Conservation (phyloP, 2,888 invertebrate genomes). For the Cotesia congregata region DNA sequence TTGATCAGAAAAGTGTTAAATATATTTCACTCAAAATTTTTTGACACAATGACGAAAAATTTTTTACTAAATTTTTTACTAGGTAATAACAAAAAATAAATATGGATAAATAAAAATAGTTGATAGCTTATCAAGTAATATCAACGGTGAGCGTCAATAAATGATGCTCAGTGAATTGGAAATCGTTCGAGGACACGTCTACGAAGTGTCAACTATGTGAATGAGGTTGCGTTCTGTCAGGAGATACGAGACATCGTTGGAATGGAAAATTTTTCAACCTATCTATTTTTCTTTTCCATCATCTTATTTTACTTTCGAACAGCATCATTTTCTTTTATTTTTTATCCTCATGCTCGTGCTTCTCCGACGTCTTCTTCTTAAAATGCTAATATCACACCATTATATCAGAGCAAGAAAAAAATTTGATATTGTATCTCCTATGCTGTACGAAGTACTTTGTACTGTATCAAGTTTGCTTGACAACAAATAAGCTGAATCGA, state of each 20-base stretch:
- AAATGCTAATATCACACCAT: neutral
- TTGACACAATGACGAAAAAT: no score
- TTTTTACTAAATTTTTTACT: no score
- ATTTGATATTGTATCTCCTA: conserved; percentile 17
- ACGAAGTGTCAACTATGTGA: conserved; percentile 5
- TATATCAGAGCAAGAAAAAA: neutral
- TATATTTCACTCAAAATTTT: no score
- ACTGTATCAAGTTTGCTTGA: neutral
- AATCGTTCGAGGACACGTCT: conserved; percentile 21
- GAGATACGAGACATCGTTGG: conserved; percentile 8
- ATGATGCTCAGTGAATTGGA: conserved; percentile 9
- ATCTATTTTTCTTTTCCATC: neutral
- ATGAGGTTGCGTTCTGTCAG: conserved; percentile 12
- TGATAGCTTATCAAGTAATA: neutral
- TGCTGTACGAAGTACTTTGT: conserved; percentile 7
- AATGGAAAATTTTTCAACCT: conserved; percentile 27
- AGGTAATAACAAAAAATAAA: no score
- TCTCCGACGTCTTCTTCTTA: neutral
- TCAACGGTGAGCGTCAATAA: conserved; percentile 1
- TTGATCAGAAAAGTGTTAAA: no score
- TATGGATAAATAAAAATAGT: no score
- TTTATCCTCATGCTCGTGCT: neutral
- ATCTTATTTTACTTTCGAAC: neutral
- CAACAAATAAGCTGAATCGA: neutral
- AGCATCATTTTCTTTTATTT: neutral